Evolutionary conservation across 2,113 vertebrate genomes (phyloP).

Genomic region (Seriola quinqueradiata): DNA sequence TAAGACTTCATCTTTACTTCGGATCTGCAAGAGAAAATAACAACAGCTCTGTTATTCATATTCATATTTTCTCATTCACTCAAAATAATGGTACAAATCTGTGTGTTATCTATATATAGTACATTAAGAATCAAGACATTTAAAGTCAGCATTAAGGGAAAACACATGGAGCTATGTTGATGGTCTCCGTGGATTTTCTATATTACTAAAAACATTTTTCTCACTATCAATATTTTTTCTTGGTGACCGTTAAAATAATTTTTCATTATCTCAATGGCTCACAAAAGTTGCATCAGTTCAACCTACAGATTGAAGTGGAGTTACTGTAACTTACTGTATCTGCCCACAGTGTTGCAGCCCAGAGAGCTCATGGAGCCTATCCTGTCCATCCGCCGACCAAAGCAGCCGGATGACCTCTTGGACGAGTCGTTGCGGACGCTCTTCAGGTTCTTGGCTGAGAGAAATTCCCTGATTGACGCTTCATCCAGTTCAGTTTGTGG

Average conservation of each 20-base stretch:
- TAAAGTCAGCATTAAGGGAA: not conserved
- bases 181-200: not conserved
- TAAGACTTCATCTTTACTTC: slow-evolving; percentile 83
- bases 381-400: slow-evolving; percentile 89
- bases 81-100: not conserved
- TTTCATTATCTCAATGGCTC: not conserved
- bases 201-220: too few relatives aligned
- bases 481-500: slow-evolving; percentile 38
- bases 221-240: too few relatives aligned
- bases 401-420: slow-evolving; percentile 87
- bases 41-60: not conserved
- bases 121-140: not conserved
- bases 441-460: slow-evolving; percentile 82
- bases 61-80: not conserved
- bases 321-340: slow-evolving; percentile 75
- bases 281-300: not conserved
- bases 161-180: not conserved
- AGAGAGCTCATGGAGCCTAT: slow-evolving; percentile 90
- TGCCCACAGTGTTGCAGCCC: slow-evolving; percentile 87
- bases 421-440: slow-evolving; percentile 77
- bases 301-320: not conserved
- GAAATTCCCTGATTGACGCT: slow-evolving; percentile 53
- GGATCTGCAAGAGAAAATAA: slow-evolving; percentile 73
- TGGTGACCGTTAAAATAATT: not conserved
- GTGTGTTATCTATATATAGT: too few relatives aligned